Percentiles rank a stretch among this genome's conserved stretches.
Evolutionary conservation across 2,113 vertebrate genomes (phyloP).

Genomic region (Pungitius pungitius): DNA sequence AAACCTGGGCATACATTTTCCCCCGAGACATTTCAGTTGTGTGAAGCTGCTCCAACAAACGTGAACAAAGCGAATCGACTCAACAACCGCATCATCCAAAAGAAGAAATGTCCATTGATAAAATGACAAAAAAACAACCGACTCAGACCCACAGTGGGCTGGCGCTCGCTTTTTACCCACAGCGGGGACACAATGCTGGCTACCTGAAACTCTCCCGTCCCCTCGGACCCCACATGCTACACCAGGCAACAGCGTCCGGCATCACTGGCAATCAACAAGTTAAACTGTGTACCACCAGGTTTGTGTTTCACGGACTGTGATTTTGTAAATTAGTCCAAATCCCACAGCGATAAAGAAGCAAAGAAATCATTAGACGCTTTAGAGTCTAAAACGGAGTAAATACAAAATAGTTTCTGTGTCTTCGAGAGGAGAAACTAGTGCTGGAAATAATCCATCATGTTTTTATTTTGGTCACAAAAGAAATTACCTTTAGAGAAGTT

Average conservation of each 20-base stretch:
- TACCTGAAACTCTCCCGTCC: not conserved
- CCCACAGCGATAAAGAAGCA: not conserved
- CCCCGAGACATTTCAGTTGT: constrained; percentile 9
- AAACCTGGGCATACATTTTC: not conserved
- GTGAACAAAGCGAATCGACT: no score
- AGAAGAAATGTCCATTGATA: not conserved
- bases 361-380: not conserved
- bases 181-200: not conserved
- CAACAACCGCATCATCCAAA: not conserved
- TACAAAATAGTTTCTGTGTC: not conserved
- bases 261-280: not conserved
- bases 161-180: not conserved
- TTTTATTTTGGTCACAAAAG: not conserved
- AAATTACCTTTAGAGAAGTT: not conserved
- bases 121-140: not conserved
- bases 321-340: not conserved
- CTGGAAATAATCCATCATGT: not conserved
- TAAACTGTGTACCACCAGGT: no score
- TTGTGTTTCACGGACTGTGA: no score
- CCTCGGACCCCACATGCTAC: not conserved
- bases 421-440: not conserved
- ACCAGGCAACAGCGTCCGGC: not conserved
- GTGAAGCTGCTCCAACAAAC: not conserved
- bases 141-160: not conserved
- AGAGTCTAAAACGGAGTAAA: not conserved